Base-by-base conservation (phyloP, 2,797 vertebrate genomes). In the Coccyzus lansbergi region DNA sequence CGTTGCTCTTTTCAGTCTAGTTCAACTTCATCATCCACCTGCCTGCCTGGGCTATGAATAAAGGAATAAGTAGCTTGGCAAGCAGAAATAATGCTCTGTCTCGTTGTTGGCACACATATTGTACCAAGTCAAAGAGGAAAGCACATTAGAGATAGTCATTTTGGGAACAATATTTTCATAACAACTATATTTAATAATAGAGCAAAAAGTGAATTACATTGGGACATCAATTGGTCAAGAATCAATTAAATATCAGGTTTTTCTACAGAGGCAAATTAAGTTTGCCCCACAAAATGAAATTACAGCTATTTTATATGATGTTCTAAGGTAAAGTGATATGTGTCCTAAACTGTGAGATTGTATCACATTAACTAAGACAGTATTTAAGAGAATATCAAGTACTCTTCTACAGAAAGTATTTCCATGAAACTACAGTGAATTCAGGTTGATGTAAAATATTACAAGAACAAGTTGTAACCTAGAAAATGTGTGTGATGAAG, bases 211-310 rank as follows among this genome's bases (percentile, higher is more conserved):
- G 29, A 86, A 80, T 78, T 71, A 87, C 8, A 33, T 19, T 38
- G 36, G 31, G 44, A 79, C 21, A 38, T 33, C 10, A 16, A 12
- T 2, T 74, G 68, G 28, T 62, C 26, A 78, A 51, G 42, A 75
- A 86, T 18, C 31, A 49, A 92, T 59, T 71, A 71, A 72, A 44
- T 48, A 62, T 16, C 26, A 26, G 4, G 26, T 33, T 62, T 77
- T 60, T 5, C 53, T 56, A 60, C 17, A 55, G 55, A 71, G 53
- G n/a, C 28, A 92, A 89, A 90, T 64, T 20, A 83, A 29, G 21
- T 55, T 59, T 72, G 65, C 34, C 44, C 38, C 67, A 76, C 60
- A 87, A 92, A 94, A 84, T 71, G 29, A 38, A 93, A 84, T 91
- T 31, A 63, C 26, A 71, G 19, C 16, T 89, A 7, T 31, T 59